Conservation (phyloP, 2,888 invertebrate species). For the Actias luna region DNA sequence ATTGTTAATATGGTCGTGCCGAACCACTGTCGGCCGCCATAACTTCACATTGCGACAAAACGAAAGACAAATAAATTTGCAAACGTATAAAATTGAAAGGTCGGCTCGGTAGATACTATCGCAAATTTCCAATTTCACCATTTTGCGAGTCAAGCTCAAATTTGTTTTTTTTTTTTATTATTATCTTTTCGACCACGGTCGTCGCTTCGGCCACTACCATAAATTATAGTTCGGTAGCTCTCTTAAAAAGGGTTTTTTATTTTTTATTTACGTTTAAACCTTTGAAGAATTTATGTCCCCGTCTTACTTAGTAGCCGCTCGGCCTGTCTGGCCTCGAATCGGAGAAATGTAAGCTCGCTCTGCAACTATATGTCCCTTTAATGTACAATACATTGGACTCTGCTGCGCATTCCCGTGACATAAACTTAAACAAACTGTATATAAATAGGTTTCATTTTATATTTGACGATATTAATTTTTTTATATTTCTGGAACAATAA, state of each 20-base stretch:
- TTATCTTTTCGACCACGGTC: conserved; percentile 63
- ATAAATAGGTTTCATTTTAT: conserved; percentile 1
- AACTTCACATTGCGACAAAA: conserved; percentile 53
- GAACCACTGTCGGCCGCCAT: conserved; percentile 41
- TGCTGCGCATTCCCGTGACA: conserved; percentile 13
- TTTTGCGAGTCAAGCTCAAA: conserved; percentile 65
- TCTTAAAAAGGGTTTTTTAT: conserved; percentile 73
- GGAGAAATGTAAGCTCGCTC: conserved; percentile 15
- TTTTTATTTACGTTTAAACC: conserved; percentile 76
- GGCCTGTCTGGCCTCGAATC: conserved; percentile 43
- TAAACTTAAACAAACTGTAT: conserved; percentile 7
- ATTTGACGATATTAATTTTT: background rate
- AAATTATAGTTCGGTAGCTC: conserved; percentile 82
- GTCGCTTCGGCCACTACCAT: conserved; percentile 70
- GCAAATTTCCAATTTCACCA: conserved; percentile 81
- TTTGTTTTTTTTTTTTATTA: conserved; percentile 57
- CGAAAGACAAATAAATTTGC: conserved; percentile 61
- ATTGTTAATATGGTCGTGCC: conserved; percentile 24
- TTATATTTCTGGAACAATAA: background rate
- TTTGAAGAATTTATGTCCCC: conserved; percentile 81
- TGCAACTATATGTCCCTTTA: conserved; percentile 5
- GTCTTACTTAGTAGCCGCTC: conserved; percentile 79
- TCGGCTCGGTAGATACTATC: conserved; percentile 75
- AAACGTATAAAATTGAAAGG: conserved; percentile 77
- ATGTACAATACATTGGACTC: conserved; percentile 11